phyloP scores from a whole-genome alignment of 2,888 invertebrate species.

The Drosophila testacea region DNA sequence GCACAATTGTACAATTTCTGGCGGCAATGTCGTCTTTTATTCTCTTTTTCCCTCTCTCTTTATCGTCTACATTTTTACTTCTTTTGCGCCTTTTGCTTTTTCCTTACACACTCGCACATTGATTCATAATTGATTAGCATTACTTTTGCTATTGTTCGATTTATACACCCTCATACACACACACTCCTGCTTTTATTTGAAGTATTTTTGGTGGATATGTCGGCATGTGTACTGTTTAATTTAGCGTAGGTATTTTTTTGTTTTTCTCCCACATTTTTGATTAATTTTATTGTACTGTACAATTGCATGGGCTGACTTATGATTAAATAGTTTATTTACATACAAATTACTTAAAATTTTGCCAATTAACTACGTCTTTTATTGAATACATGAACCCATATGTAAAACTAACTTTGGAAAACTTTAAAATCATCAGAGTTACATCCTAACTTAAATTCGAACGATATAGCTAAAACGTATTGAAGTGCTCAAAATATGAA shows the following conservation, averaged over 20 bases:
- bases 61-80: conserved; percentile 11
- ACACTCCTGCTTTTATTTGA: conserved; percentile 1
- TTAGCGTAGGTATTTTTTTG: conserved; percentile 61
- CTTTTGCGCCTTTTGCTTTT: conserved; percentile 40
- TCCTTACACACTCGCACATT: conserved; percentile 53
- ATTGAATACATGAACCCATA: too few relatives aligned
- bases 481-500: too few relatives aligned
- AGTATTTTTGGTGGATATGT: conserved; percentile 35
- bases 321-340: conserved; percentile 54
- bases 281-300: conserved; percentile 65
- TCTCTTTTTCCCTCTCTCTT: conserved; percentile 10
- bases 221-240: conserved; percentile 68
- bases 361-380: not conserved
- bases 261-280: conserved; percentile 57
- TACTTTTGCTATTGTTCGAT: conserved; percentile 76
- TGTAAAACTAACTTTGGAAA: too few relatives aligned
- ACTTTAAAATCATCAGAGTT: too few relatives aligned
- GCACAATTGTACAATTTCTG: conserved; percentile 79
- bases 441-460: too few relatives aligned
- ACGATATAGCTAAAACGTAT: too few relatives aligned
- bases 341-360: conserved; percentile 26
- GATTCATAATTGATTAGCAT: conserved; percentile 81
- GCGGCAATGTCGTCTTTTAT: conserved; percentile 35
- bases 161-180: conserved; percentile 28
- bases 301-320: conserved; percentile 53